phyloP scores from a whole-genome alignment of 1,140 invertebrate species.

The Megalonaias nervosa region DNA sequence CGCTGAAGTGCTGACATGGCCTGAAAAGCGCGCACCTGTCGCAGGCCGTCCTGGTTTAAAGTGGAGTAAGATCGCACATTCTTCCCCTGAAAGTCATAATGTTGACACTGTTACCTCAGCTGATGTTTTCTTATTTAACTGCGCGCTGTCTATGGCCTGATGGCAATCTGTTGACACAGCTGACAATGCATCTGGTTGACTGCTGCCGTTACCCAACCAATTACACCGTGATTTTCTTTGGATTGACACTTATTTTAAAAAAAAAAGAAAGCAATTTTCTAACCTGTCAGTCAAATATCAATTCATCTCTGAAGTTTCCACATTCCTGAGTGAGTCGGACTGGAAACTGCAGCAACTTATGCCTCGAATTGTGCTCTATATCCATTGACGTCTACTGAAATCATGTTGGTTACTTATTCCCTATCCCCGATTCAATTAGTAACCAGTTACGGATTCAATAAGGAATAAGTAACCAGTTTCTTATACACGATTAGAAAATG shows the following conservation, averaged over 20 bases:
- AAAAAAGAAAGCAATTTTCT: too few species aligned
- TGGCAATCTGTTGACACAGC: neutral
- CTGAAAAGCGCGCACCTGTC: neutral
- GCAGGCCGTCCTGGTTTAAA: neutral
- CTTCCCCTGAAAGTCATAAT: neutral
- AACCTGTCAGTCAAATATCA: too few species aligned
- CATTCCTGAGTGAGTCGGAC: too few species aligned
- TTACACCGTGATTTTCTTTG: neutral
- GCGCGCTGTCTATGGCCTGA: neutral
- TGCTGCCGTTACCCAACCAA: neutral
- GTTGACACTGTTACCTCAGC: neutral
- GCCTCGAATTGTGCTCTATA: too few species aligned
- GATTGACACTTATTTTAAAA: neutral
- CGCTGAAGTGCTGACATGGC: neutral
- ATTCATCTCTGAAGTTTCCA: too few species aligned
- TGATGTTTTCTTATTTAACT: neutral
- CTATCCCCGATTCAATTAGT: too few species aligned
- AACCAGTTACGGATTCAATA: too few species aligned
- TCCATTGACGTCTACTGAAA: too few species aligned
- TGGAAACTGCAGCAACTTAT: too few species aligned
- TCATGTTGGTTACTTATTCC: too few species aligned
- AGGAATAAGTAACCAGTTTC: too few species aligned
- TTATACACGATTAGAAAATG: neutral
- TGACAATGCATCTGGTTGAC: neutral
- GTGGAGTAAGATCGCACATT: neutral